phyloP scores from a whole-genome alignment of 2,797 vertebrate genomes.

The Girardinus metallicus region DNA sequence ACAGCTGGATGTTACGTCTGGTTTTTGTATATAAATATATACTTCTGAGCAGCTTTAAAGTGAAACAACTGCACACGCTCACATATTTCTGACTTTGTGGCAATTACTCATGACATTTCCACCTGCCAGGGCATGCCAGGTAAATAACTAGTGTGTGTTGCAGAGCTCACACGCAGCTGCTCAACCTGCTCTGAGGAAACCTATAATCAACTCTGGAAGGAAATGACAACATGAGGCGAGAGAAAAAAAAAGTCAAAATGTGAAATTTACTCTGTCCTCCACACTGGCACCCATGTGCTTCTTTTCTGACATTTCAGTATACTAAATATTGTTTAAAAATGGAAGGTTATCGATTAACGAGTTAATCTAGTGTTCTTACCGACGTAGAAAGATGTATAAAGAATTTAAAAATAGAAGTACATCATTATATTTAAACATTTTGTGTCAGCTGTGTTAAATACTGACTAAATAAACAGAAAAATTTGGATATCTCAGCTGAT shows the following conservation, averaged over 20 bases:
- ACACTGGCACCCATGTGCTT: not conserved
- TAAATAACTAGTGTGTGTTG: constrained; percentile 38
- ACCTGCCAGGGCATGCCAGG: constrained; percentile 58
- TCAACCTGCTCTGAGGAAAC: constrained; percentile 30
- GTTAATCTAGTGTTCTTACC: no score
- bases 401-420: no score
- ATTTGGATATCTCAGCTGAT: no score
- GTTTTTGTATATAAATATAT: constrained; percentile 27
- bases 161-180: constrained; percentile 18
- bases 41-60: constrained; percentile 41
- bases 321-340: not conserved
- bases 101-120: constrained; percentile 19
- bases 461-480: no score
- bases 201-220: constrained; percentile 49
- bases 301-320: not conserved
- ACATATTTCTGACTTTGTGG: constrained; percentile 12
- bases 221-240: constrained; percentile 34
- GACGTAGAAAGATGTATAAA: no score
- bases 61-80: constrained; percentile 17
- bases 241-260: not conserved
- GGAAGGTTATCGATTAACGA: no score
- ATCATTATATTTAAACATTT: no score
- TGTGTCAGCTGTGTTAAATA: no score
- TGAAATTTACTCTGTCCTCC: not conserved
- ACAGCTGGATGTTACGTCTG: constrained; percentile 72